Evolutionary conservation across 2,797 vertebrate species (phyloP), one percentile per base, ranked within the genome.

Genomic region (Danio aesculapii): DNA sequence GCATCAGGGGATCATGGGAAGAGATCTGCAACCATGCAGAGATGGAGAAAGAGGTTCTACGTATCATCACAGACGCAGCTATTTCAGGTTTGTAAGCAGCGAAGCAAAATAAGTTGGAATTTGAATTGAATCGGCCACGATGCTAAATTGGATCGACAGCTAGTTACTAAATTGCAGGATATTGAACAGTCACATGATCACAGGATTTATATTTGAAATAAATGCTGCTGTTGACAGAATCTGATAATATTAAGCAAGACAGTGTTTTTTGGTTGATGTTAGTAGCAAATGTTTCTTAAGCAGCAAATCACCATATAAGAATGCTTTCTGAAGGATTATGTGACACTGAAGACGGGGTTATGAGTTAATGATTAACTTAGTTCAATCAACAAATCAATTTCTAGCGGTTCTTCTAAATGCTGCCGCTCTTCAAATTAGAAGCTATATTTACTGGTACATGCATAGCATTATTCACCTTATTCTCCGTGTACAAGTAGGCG

Each of bases 21-120:
- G 97, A 99, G 82, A 91, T 99, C 81, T 99, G 98, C 84, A 97
- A 96, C 89, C 95, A 93, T 72, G 67, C 92, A 21, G 94, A 94
- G 87, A 95, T 99, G 89, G 97, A 99, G 86, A 96, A 94, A 9
- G 97, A 97, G 84, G 97, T 97, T 9, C 95, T 98, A 7, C 94
- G 91, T 83, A 90, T 98, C 87, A 93, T 99, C 39, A 95, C 95
- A 0, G 97, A 98, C 52, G 96, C 97, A 85, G 96, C 97, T 8
- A 14, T 93, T 79, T 93, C 94, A 92, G 97, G 98, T 99, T 9
- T 6, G 50, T 64, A 39, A 62, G 13, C 43, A 50, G 17, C 30
- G 21, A n/a, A 8, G 19, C 16, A 30, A 59, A 53, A 41, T 70
- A 17, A 70, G 55, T 10, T 4, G 21, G 3, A 39, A 11, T 58